Evolutionary conservation across 2,113 vertebrate genomes (phyloP).

Genomic region (Eptesicus fuscus): DNA sequence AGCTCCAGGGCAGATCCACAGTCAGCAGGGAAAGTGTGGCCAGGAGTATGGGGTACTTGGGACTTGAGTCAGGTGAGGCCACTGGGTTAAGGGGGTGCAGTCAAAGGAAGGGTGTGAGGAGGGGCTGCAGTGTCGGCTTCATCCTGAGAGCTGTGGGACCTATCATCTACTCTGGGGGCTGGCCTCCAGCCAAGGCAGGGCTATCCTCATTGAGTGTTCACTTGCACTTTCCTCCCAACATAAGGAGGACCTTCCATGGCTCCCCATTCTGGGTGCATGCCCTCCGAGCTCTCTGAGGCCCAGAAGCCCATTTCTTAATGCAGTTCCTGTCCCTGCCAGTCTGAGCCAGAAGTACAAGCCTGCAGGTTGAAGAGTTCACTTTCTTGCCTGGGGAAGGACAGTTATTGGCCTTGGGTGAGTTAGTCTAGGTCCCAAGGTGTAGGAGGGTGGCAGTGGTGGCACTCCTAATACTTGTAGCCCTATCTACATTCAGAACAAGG

Average conservation of each 20-base stretch:
- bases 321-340: not conserved
- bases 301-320: not conserved
- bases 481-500: rapidly evolving
- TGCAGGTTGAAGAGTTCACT: not conserved
- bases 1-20: not conserved
- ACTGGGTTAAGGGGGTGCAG: not conserved
- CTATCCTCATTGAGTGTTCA: not conserved
- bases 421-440: rapidly evolving
- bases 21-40: rapidly evolving
- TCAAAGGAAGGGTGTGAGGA: not conserved
- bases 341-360: not conserved
- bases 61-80: not conserved
- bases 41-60: not conserved
- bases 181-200: not conserved
- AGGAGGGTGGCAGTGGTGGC: not conserved
- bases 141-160: not conserved
- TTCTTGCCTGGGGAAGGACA: not conserved
- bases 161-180: not conserved
- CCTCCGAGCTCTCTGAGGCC: too few relatives aligned
- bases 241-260: not conserved
- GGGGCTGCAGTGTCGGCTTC: not conserved
- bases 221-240: not conserved
- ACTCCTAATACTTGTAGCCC: not conserved
- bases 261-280: not conserved
- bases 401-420: not conserved